Conservation (phyloP, 1,140 invertebrate species). For the Holotrichia oblita region DNA sequence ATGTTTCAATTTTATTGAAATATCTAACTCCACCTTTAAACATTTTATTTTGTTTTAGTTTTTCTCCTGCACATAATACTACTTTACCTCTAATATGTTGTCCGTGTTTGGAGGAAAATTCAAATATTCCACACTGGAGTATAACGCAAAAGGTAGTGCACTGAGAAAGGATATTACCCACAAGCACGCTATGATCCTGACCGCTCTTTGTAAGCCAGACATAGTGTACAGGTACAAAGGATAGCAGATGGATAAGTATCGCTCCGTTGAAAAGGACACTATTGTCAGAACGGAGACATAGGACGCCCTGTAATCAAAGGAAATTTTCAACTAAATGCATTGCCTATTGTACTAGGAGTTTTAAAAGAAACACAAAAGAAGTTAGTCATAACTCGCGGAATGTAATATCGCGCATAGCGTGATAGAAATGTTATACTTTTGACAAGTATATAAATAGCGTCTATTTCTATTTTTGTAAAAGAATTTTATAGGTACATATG, state of each 20-base stretch:
- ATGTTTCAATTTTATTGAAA: too few relatives aligned
- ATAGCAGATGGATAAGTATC: constrained; percentile 93
- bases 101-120: constrained; percentile 66
- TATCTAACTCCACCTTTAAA: too few relatives aligned
- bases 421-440: too few relatives aligned
- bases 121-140: constrained; percentile 75
- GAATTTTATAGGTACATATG: too few relatives aligned
- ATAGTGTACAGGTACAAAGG: constrained; percentile 83
- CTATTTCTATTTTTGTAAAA: too few relatives aligned
- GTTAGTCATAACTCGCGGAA: too few relatives aligned
- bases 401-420: too few relatives aligned
- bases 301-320: constrained; percentile 72
- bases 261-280: constrained; percentile 85
- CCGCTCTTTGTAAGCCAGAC: constrained; percentile 79
- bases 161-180: constrained; percentile 81
- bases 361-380: too few relatives aligned
- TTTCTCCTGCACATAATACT: background rate
- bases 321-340: too few relatives aligned
- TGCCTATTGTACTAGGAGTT: too few relatives aligned
- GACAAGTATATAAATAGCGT: too few relatives aligned
- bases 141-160: constrained; percentile 82
- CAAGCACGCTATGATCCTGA: constrained; percentile 80
- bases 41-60: background rate
- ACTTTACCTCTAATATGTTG: constrained; percentile 42
- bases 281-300: constrained; percentile 93